These are phyloP conservation scores for Ceratosolen fusciceps DNA, from an alignment of 1,140 invertebrate species.

Conservation along the genomic window DNA sequence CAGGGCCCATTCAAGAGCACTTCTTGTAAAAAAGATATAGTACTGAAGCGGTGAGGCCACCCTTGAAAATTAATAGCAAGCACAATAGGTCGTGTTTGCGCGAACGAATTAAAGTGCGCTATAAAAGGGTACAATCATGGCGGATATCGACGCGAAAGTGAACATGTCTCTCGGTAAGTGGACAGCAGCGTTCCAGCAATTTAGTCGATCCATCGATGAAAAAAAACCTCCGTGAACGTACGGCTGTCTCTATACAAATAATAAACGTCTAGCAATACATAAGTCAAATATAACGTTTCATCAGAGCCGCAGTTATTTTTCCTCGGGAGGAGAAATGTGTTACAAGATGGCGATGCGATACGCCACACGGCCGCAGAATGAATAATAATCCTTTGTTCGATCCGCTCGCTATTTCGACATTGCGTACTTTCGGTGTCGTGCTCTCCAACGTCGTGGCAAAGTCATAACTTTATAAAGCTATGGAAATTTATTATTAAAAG, in stretches of 20 bases:
- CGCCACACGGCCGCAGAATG: conserved; percentile 33
- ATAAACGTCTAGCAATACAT: not conserved
- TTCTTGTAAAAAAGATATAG: not conserved
- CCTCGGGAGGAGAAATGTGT: not conserved
- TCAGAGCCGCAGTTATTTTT: not conserved
- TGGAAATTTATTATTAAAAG: no score
- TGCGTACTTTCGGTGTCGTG: not conserved
- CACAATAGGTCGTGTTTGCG: not conserved
- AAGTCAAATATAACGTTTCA: not conserved
- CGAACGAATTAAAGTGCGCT: not conserved
- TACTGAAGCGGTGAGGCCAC: not conserved
- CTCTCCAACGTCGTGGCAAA: not conserved
- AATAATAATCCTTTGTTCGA: conserved; percentile 18
- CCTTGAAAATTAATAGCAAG: not conserved
- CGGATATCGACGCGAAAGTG: conserved; percentile 70
- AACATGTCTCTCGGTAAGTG: conserved; percentile 72
- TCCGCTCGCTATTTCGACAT: conserved; percentile 4
- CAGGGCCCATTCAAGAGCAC: not conserved
- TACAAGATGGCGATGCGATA: conserved; percentile 64
- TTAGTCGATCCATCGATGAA: conserved; percentile 45
- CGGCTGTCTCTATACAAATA: conserved; percentile 52
- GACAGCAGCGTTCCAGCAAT: conserved; percentile 44
- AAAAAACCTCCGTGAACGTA: conserved; percentile 60
- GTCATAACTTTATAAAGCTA: no score
- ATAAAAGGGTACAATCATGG: conserved; percentile 56